Evolutionary conservation across 2,797 vertebrate species (phyloP).

Genomic region (Cottoperca gobio): DNA sequence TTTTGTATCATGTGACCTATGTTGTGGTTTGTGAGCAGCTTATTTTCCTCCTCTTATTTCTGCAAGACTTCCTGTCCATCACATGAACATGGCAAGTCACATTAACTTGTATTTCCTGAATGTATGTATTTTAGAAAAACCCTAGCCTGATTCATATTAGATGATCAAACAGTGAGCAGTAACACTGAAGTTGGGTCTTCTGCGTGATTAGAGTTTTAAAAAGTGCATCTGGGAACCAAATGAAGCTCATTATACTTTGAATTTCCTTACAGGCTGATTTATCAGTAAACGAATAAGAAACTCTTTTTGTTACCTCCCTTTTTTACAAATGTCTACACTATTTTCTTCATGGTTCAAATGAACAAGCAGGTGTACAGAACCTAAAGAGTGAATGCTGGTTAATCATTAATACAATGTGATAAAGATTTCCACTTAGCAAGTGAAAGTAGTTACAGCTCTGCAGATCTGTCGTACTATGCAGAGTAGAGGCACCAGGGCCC

Average conservation of each 20-base stretch:
- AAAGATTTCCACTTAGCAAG: conserved; percentile 29
- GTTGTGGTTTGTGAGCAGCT: conserved; percentile 78
- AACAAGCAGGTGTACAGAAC: not conserved
- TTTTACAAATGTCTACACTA: conserved; percentile 5
- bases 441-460: conserved; percentile 50
- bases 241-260: not conserved
- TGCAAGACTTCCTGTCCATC: conserved; percentile 85
- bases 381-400: conserved; percentile 18
- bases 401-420: conserved; percentile 47
- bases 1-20: conserved; percentile 82
- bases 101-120: conserved; percentile 64
- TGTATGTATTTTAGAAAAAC: conserved; percentile 24
- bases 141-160: not conserved
- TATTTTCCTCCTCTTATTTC: conserved; percentile 75
- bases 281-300: too few relatives aligned
- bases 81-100: conserved; percentile 64
- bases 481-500: conserved; percentile 51
- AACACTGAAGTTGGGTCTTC: not conserved
- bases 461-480: conserved; percentile 22
- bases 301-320: conserved; percentile 42
- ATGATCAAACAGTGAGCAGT: not conserved
- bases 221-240: not conserved
- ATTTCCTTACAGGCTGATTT: not conserved
- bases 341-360: not conserved
- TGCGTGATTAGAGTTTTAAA: not conserved